phyloP scores from a whole-genome alignment of 2,113 vertebrate genomes.

The Cnemophilus loriae region DNA sequence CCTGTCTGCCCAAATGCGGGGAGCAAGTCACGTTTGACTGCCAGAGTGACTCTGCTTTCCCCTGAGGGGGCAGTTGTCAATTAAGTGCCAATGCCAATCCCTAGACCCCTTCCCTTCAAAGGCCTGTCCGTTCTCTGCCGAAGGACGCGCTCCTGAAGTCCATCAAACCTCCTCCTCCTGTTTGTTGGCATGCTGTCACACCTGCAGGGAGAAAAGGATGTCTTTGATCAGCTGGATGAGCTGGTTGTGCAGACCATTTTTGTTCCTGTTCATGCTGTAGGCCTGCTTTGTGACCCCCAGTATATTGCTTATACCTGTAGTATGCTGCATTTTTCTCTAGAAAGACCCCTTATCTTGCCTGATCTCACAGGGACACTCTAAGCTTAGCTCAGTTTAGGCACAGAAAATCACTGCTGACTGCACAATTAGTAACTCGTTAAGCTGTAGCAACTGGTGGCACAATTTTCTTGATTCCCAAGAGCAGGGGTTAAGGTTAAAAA shows the following conservation, averaged over 20 bases:
- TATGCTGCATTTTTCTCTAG: not conserved
- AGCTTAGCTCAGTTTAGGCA: not conserved
- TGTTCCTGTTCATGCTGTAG: not conserved
- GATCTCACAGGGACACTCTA: not conserved
- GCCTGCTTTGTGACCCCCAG: not conserved
- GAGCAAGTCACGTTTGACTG: not conserved
- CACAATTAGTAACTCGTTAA: not conserved
- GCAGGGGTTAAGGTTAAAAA: not conserved
- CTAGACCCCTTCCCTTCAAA: not conserved
- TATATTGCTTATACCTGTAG: fast-evolving
- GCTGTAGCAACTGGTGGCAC: not conserved
- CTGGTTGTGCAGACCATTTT: not conserved
- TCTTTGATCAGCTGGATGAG: not conserved
- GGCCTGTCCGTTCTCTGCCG: not conserved
- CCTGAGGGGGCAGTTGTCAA: not conserved
- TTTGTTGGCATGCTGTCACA: not conserved
- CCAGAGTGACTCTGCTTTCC: not conserved
- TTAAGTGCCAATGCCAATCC: not conserved
- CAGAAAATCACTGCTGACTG: not conserved
- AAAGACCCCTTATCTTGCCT: not conserved
- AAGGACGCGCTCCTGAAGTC: not conserved
- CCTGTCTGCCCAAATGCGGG: not conserved
- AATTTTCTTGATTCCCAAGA: not conserved
- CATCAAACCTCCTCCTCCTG: not conserved
- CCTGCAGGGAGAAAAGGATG: not conserved